phyloP scores from a whole-genome alignment of 2,797 vertebrate genomes.

The Mormyrus proboscirostris region DNA sequence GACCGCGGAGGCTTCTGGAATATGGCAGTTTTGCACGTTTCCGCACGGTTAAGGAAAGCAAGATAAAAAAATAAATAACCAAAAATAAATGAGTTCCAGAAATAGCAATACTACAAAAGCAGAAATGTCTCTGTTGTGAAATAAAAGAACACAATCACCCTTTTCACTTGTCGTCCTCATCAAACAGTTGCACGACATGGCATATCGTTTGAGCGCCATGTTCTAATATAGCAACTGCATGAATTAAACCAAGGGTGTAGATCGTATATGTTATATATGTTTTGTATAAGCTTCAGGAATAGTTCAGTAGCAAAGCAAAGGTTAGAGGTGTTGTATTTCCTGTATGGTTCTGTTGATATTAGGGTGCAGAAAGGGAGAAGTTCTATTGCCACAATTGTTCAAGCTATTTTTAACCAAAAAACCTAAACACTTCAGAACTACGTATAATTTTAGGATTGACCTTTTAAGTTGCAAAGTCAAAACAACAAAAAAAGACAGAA shows the following conservation, averaged over 20 bases:
- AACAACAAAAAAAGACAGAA: conserved; percentile 6
- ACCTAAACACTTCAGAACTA: neutral
- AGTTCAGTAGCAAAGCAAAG: neutral
- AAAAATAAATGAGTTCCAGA: neutral
- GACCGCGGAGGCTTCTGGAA: neutral
- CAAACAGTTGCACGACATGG: neutral
- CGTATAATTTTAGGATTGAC: neutral
- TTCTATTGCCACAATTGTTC: neutral
- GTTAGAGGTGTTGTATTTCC: neutral
- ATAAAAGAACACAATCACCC: neutral
- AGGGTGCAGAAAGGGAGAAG: neutral
- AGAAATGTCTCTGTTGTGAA: neutral
- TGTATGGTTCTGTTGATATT: neutral
- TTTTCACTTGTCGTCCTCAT: neutral
- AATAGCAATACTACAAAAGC: neutral
- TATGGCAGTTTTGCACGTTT: neutral
- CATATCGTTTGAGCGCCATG: neutral
- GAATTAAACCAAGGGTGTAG: neutral
- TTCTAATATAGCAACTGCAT: neutral
- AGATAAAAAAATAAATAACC: neutral
- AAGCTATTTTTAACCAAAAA: neutral
- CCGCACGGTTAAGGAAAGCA: neutral
- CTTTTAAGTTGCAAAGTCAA: neutral
- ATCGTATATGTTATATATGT: neutral
- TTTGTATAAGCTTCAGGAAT: neutral